Evolutionary conservation across 1,140 invertebrate genomes (phyloP), one percentile per base, ranked within the genome.

Genomic region (Bursaphelenchus mucronatus): DNA sequence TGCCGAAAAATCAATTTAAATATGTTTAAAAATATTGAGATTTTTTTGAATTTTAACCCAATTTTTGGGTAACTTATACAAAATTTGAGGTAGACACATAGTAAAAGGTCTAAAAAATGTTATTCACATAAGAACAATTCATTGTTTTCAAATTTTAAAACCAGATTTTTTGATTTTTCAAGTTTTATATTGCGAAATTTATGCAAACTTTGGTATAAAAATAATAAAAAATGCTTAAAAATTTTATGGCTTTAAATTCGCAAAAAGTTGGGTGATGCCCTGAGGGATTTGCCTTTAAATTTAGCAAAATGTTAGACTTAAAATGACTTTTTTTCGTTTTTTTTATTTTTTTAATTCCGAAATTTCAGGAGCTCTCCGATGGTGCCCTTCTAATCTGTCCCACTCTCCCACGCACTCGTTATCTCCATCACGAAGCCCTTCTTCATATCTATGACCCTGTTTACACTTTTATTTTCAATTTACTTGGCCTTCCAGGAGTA

Each of bases 151-250:
- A n/a, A n/a, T n/a, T n/a, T n/a, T n/a, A 51, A 30, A 30, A 30
- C 30, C 2, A 30, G 30, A 30, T 30, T 30, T 30, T 30, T 30
- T 30, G 30, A 30, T 51, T 15, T 51, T 15, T 19, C 15, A 19
- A n/a, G 13, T 13, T 13, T 87, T 0, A 67, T 88, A 10, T 82
- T 88, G 68, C 88, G 92, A 81, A 87, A 86, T 69, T 57, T 68
- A 76, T 8, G 49, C 39, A 39, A 13, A 13, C n/a, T 47, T 15
- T 9, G 3, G 17, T n/a, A 50, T 17, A n/a, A n/a, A 59, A 46
- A 40, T 51, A 7, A 7, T 8, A 1, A 66, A 17, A n/a, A 41
- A 10, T 0, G 21, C 8, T 51, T 2, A 49, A 49, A 49, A 49
- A 17, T 6, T 6, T 49, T 17, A 17, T 7, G 15, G 7, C 8